Evolutionary conservation across 2,888 invertebrate genomes (phyloP).

Genomic region (Buathra laborator): DNA sequence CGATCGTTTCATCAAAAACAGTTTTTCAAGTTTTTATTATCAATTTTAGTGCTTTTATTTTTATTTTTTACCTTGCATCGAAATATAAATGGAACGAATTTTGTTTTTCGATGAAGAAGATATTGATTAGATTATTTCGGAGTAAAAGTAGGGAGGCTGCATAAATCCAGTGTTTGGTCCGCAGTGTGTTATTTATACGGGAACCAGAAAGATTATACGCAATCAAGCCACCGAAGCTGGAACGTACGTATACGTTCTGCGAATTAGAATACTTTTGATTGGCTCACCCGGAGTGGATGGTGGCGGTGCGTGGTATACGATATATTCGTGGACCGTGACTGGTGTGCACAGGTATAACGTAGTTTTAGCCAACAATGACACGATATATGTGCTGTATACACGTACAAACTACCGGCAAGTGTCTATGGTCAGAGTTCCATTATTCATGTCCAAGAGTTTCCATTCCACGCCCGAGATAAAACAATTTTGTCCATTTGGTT

Average conservation of each 20-base stretch:
- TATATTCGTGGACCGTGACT: slow-evolving; percentile 35
- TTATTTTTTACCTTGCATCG: background rate
- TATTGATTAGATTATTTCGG: background rate
- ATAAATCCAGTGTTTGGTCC: background rate
- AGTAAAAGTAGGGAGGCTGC: background rate
- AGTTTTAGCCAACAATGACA: slow-evolving; percentile 29
- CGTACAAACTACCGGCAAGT: slow-evolving; percentile 66
- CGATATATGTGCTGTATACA: slow-evolving; percentile 4
- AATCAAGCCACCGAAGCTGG: slow-evolving; percentile 68
- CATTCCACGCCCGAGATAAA: slow-evolving; percentile 67
- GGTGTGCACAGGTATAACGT: slow-evolving; percentile 51
- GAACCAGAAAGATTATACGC: slow-evolving; percentile 72
- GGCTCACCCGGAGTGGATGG: slow-evolving; percentile 36
- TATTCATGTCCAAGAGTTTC: slow-evolving; percentile 72
- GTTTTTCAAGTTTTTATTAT: slow-evolving; percentile 11
- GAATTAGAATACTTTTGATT: slow-evolving; percentile 77
- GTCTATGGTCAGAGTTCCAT: slow-evolving; percentile 70
- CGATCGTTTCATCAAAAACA: slow-evolving; percentile 22
- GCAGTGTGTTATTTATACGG: slow-evolving; percentile 8
- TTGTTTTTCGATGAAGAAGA: background rate
- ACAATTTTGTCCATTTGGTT: slow-evolving; percentile 69
- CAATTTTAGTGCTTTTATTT: background rate
- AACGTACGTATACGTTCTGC: slow-evolving; percentile 61
- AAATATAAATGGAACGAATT: slow-evolving; percentile 1
- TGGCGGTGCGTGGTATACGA: background rate